Conservation (phyloP, 2,113 vertebrate genomes). For the Poeciliopsis retropinna region DNA sequence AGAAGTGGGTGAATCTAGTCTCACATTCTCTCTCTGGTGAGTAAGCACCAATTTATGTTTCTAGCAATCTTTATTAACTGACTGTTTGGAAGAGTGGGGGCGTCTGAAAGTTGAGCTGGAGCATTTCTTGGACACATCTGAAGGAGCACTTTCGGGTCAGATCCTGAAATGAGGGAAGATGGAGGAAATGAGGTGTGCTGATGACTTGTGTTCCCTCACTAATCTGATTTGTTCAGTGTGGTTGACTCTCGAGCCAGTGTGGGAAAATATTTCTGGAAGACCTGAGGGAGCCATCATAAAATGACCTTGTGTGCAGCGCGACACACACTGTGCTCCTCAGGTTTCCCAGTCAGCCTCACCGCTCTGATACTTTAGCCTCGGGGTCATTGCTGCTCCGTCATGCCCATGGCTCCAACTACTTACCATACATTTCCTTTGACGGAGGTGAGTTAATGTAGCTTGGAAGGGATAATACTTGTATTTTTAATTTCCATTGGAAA, state of each 20-base stretch:
- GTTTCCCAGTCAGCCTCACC: slow-evolving; percentile 35
- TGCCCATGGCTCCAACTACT: slow-evolving; percentile 39
- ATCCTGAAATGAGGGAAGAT: slow-evolving; percentile 63
- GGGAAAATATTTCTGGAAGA: slow-evolving; percentile 77
- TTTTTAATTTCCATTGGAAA: background rate
- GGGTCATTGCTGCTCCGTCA: slow-evolving; percentile 43
- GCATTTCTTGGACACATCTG: background rate
- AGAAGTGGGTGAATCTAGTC: background rate
- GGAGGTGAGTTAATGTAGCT: slow-evolving; percentile 54
- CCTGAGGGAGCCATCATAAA: slow-evolving; percentile 63
- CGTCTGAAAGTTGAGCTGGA: background rate
- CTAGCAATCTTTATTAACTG: too few species aligned
- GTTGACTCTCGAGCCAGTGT: slow-evolving; percentile 79
- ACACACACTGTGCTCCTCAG: slow-evolving; percentile 44
- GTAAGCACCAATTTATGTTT: background rate
- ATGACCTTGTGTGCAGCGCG: slow-evolving; percentile 51
- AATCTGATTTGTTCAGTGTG: slow-evolving; percentile 86
- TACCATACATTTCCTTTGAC: slow-evolving; percentile 63
- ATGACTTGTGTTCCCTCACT: slow-evolving; percentile 71
- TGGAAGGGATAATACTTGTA: background rate
- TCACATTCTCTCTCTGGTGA: background rate
- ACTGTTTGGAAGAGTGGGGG: background rate
- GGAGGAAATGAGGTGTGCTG: slow-evolving; percentile 69
- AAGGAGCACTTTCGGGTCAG: slow-evolving; percentile 50
- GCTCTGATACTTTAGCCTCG: slow-evolving; percentile 8